These are phyloP conservation scores for Drosophila lacertosa DNA, from an alignment of 1,140 invertebrate genomes.

Conservation along the genomic window DNA sequence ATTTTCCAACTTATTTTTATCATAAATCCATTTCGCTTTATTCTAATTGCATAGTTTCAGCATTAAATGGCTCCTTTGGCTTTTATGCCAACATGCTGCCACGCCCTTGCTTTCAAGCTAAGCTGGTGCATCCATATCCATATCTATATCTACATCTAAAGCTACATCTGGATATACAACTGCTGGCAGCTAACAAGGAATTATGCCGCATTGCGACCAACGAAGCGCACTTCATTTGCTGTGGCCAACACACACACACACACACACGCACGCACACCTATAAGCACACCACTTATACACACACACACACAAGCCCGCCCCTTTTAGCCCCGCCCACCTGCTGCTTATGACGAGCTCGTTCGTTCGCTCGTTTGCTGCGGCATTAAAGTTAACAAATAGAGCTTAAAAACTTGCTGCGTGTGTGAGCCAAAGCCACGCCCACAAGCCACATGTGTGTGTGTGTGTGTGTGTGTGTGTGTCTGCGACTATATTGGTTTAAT, in stretches of 20 bases:
- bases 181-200: conserved; percentile 44
- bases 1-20: too few relatives aligned
- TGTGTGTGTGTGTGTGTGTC: conserved; percentile 2
- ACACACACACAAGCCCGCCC: neutral
- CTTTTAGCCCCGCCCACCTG: neutral
- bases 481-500: conserved; percentile 55
- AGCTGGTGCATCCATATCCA: neutral
- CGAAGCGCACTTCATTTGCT: conserved; percentile 58
- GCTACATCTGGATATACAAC: conserved; percentile 28
- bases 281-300: neutral
- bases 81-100: conserved; percentile 24
- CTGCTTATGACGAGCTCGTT: conserved; percentile 19
- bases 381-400: conserved; percentile 77
- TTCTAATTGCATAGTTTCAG: neutral
- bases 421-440: conserved; percentile 26
- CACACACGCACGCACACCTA: neutral
- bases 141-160: conserved; percentile 23
- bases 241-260: conserved; percentile 32
- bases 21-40: too few relatives aligned
- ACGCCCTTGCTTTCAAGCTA: conserved; percentile 7
- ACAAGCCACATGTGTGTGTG: conserved; percentile 20
- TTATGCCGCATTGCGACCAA: conserved; percentile 51
- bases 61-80: conserved; percentile 14
- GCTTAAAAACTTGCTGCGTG: conserved; percentile 74
- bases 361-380: conserved; percentile 23